Percentiles rank a stretch among this genome's conserved stretches.
Evolutionary conservation across 2,113 vertebrate genomes (phyloP).

Genomic region (Acanthochromis polyacanthus): DNA sequence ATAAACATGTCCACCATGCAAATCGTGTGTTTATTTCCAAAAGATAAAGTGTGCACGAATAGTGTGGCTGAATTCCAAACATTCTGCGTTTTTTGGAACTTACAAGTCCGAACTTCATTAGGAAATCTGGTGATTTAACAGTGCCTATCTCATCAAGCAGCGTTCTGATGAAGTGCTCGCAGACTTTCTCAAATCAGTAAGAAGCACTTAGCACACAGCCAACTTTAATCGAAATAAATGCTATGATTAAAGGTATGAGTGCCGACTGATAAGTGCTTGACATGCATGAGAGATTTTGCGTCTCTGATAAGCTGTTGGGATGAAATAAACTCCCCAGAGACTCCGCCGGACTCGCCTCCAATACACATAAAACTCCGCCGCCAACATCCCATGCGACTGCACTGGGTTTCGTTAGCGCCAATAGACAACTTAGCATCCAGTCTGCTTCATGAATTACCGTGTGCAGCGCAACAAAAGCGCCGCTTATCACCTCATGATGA

Average conservation of each 20-base stretch:
- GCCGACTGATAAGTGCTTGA: no score
- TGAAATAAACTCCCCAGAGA: neutral
- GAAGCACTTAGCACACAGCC: no score
- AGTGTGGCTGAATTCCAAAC: neutral
- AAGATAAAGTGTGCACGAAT: neutral
- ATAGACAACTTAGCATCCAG: slow-evolving; percentile 62
- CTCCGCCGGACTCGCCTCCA: slow-evolving; percentile 35
- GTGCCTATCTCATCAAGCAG: no score
- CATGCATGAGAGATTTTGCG: neutral
- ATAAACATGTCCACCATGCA: neutral
- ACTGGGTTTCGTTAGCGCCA: slow-evolving; percentile 54
- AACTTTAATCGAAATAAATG: no score
- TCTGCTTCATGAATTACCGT: slow-evolving; percentile 79
- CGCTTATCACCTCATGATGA: slow-evolving; percentile 84
- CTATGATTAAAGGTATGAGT: no score
- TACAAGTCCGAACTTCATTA: no score
- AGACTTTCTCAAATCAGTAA: no score
- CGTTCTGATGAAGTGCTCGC: no score
- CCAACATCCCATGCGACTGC: slow-evolving; percentile 7
- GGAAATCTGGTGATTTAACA: no score
- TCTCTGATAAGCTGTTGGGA: neutral
- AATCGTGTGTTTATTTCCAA: neutral
- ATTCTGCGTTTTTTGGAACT: neutral
- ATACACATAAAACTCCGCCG: slow-evolving; percentile 70
- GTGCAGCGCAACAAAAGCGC: slow-evolving; percentile 69